Percentiles rank a stretch among this genome's conserved stretches.
These are phyloP conservation scores for Calyptomena viridis DNA, from an alignment of 2,113 vertebrate species.

Conservation along the genomic window DNA sequence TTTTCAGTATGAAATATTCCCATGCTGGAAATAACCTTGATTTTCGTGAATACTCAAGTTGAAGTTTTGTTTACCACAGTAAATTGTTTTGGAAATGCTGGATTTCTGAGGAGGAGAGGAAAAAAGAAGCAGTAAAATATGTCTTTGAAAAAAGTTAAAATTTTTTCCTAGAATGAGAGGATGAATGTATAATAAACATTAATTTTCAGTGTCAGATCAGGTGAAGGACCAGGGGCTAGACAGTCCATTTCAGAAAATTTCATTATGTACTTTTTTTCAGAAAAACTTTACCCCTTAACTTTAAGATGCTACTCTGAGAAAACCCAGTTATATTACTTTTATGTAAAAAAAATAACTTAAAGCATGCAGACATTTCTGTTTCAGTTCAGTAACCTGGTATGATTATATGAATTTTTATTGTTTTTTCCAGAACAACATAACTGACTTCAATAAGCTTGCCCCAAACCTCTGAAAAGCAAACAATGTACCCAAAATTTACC, in stretches of 20 bases:
- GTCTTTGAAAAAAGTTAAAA: not conserved
- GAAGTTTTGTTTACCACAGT: not conserved
- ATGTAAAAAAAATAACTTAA: not conserved
- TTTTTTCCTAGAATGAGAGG: not conserved
- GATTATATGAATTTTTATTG: not conserved
- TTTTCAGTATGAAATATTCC: not conserved
- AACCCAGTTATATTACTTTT: not conserved
- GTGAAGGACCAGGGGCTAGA: not conserved
- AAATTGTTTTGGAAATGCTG: not conserved
- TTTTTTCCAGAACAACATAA: not conserved
- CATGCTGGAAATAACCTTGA: not conserved
- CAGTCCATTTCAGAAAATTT: not conserved
- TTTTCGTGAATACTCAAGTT: not conserved
- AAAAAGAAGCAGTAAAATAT: not conserved
- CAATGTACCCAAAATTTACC: not conserved
- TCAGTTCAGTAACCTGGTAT: constrained; percentile 11
- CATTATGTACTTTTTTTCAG: not conserved
- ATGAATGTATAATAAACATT: not conserved
- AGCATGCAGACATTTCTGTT: not conserved
- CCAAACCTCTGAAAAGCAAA: not conserved
- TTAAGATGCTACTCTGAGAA: not conserved
- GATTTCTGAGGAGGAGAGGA: not conserved
- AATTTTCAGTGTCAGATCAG: not conserved
- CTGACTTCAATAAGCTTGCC: not conserved
- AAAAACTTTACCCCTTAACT: not conserved